phyloP scores from a whole-genome alignment of 2,888 invertebrate species.

The Harpagoxenus sublaevis region DNA sequence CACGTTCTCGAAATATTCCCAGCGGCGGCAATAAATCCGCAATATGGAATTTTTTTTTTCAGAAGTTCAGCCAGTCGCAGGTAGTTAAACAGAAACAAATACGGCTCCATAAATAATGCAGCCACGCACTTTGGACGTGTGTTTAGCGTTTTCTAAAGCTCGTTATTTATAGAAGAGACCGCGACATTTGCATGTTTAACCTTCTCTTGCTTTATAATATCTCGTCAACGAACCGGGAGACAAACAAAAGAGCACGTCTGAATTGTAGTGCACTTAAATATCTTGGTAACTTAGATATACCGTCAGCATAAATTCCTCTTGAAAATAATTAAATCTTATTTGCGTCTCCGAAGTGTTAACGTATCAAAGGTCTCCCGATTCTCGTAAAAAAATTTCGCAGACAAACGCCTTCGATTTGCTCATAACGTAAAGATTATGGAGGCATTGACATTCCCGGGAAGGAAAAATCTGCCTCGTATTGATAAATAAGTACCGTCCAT shows the following conservation, averaged over 20 bases:
- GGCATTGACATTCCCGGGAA: background rate
- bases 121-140: background rate
- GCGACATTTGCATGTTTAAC: constrained; percentile 40
- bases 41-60: constrained; percentile 36
- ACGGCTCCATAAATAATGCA: constrained; percentile 46
- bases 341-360: background rate
- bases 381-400: background rate
- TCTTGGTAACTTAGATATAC: background rate
- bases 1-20: constrained; percentile 5
- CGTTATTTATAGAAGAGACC: constrained; percentile 29
- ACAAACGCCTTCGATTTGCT: background rate
- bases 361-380: background rate
- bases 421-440: background rate
- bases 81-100: constrained; percentile 46
- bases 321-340: background rate
- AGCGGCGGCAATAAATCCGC: constrained; percentile 12
- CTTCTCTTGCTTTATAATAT: constrained; percentile 21
- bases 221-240: constrained; percentile 22
- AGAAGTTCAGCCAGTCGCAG: constrained; percentile 13
- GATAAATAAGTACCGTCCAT: constrained; percentile 10
- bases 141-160: constrained; percentile 43
- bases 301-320: background rate
- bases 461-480: background rate
- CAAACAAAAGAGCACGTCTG: background rate
- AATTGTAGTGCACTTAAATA: constrained; percentile 21